Evolutionary conservation across 1,140 invertebrate species (phyloP), one percentile per base, ranked within the genome.

Genomic region (Saccostrea echinata): DNA sequence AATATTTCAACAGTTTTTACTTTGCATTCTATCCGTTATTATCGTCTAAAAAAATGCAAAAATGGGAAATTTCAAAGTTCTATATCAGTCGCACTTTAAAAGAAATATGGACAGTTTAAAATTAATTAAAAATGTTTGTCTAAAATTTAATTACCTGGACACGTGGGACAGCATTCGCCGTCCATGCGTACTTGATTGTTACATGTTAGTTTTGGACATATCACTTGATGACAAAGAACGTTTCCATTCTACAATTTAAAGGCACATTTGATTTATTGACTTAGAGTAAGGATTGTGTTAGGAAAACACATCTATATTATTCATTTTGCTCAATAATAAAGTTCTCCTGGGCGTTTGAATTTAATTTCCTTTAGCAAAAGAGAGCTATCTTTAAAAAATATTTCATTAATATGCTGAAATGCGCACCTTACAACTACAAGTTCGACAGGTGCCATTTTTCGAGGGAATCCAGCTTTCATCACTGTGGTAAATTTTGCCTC

Each of bases 121-220:
- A 43, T 8, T 9, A 30, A 33, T 0, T 12, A 27, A 80, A 11
- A 30, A 27, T 16, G 35, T 30, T 24, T 30, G 0, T 43, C 1
- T 43, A 43, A 43, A 9, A 30, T 83, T 6, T 52, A 83, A 95
- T 96, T 94, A 97, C 97, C 96, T 24, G 96, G 95, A 93, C 98
- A 98, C 52, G 96, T 96, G 6, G 97, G 96, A 93, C 98, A 98
- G 93, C 98, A 98, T 91, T 97, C 97, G 30, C 97, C 97, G 0
- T 96, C 95, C 6, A 95, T 90, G 55, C 95, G 92, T 87, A 95
- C 94, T 43, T 95, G 91, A 82, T 95, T 91, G 21, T 82, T 68
- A 94, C 97, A 97, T 68, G 95, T 95, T 0, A 97, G 92, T 0
- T 95, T 94, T 0, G 97, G 97, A 94, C 98, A 98, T 18, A 97